phyloP scores from a whole-genome alignment of 2,888 invertebrate species.

The Physocephala rufipes region DNA sequence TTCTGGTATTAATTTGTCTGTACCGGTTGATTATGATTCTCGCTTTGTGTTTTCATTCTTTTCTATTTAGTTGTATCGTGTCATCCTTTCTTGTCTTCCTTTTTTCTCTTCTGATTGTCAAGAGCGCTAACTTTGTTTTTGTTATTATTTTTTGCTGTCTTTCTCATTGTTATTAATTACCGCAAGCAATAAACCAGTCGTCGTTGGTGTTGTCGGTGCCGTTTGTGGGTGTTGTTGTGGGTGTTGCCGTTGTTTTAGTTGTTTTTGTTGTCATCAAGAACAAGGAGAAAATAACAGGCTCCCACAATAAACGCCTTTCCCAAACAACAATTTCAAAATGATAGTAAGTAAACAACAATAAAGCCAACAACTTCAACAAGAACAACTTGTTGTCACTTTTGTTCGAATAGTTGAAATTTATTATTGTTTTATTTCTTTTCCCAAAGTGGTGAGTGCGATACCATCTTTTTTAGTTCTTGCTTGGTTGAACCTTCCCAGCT shows the following conservation, averaged over 20 bases:
- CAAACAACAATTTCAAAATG: too few species aligned
- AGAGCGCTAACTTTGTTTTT: conserved; percentile 46
- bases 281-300: conserved; percentile 28
- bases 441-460: conserved; percentile 15
- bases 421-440: conserved; percentile 11
- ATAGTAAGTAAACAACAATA: neutral
- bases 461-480: conserved; percentile 20
- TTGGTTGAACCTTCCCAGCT: conserved; percentile 21
- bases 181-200: conserved; percentile 16
- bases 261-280: conserved; percentile 30
- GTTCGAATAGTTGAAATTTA: conserved; percentile 48
- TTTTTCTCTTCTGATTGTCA: conserved; percentile 58
- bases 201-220: conserved; percentile 44
- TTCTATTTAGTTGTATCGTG: conserved; percentile 22
- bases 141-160: conserved; percentile 43
- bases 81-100: conserved; percentile 54
- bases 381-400: neutral
- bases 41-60: neutral
- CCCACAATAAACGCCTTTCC: conserved; percentile 34
- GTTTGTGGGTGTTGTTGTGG: conserved; percentile 18
- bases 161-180: conserved; percentile 39
- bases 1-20: conserved; percentile 50
- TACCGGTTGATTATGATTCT: conserved; percentile 11
- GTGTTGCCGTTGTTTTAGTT: neutral
- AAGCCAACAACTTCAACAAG: neutral